These are phyloP conservation scores for Meriones unguiculatus DNA, from an alignment of 2,113 vertebrate species.

Conservation along the genomic window DNA sequence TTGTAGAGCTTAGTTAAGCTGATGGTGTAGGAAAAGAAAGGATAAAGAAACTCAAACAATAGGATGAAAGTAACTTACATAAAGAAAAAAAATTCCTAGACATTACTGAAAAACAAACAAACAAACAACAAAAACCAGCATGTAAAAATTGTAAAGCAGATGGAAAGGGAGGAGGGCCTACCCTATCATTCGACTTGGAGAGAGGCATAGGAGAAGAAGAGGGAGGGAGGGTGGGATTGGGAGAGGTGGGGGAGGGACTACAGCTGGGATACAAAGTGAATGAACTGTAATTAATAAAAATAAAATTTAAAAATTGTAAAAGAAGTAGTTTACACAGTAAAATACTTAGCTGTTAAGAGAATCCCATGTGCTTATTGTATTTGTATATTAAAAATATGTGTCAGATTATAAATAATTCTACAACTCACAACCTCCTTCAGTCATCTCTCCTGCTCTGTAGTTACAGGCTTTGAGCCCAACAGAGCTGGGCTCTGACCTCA, in stretches of 20 bases:
- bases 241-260: no score
- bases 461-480: not conserved
- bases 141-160: not conserved
- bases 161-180: no score
- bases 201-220: no score
- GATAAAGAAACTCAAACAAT: constrained; percentile 61
- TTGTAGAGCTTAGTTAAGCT: constrained; percentile 62
- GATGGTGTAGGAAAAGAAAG: not conserved
- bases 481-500: not conserved
- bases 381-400: not conserved
- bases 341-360: not conserved
- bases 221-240: no score
- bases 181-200: no score
- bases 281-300: no score
- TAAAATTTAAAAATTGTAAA: no score
- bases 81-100: constrained; percentile 27
- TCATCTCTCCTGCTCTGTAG: not conserved
- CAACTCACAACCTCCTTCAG: not conserved
- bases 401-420: not conserved
- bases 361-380: not conserved
- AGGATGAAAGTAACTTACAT: constrained; percentile 39
- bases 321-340: not conserved
- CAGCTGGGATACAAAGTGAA: no score
- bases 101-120: not conserved
- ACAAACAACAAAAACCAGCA: not conserved